Evolutionary conservation across 2,888 invertebrate species (phyloP).

Genomic region (Melieria omissa): DNA sequence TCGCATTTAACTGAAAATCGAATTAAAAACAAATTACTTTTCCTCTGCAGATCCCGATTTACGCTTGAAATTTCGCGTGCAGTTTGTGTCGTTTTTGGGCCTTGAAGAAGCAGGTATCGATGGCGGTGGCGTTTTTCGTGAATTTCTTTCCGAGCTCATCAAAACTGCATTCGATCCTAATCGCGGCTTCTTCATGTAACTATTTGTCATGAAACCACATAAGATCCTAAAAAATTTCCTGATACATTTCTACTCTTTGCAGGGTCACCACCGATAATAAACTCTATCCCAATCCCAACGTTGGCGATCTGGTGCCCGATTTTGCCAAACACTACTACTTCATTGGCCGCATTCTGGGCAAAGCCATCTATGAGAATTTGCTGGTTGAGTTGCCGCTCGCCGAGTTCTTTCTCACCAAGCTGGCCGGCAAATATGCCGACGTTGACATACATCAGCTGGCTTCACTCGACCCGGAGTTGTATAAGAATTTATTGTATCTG

Average conservation of each 20-base stretch:
- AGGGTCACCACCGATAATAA: conserved; percentile 88
- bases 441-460: conserved; percentile 92
- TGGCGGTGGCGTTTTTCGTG: conserved; percentile 96
- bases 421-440: conserved; percentile 79
- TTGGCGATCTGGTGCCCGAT: conserved; percentile 85
- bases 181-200: conserved; percentile 85
- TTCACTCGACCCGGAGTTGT: conserved; percentile 87
- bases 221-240: background rate
- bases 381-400: conserved; percentile 95
- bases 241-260: background rate
- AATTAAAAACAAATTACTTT: background rate
- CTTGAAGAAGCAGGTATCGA: conserved; percentile 96
- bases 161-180: conserved; percentile 98
- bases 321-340: conserved; percentile 93
- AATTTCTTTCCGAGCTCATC: conserved; percentile 92
- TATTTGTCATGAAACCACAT: background rate
- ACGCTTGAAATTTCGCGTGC: conserved; percentile 85
- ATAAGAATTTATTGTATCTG: conserved; percentile 88
- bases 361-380: conserved; percentile 95
- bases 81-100: conserved; percentile 89
- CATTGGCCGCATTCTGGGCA: conserved; percentile 92
- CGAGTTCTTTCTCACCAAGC: conserved; percentile 92
- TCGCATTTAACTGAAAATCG: background rate
- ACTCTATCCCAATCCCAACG: conserved; percentile 96
- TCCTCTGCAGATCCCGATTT: conserved; percentile 81